Evolutionary conservation across 2,888 invertebrate genomes (phyloP).

Genomic region (Andrena flavipes): DNA sequence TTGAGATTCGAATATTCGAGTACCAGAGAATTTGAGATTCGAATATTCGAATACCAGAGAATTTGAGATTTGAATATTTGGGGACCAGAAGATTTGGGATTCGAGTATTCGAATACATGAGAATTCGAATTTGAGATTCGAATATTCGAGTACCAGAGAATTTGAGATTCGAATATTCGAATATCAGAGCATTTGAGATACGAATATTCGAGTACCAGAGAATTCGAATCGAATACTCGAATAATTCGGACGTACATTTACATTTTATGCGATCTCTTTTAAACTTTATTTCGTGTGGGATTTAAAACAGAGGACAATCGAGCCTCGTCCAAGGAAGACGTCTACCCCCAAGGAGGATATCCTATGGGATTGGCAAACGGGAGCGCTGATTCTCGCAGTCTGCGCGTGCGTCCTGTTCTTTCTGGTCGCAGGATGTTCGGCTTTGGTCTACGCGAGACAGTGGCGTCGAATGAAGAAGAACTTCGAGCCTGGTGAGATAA

Average conservation of each 20-base stretch:
- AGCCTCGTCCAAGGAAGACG: constrained; percentile 70
- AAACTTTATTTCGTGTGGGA: background rate
- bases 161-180: too few species aligned
- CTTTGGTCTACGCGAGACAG: constrained; percentile 91
- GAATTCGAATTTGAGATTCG: too few species aligned
- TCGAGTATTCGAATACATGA: too few species aligned
- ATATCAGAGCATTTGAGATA: too few species aligned
- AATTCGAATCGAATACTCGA: too few species aligned
- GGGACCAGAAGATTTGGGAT: too few species aligned
- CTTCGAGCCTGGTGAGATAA: constrained; percentile 90
- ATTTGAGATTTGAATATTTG: too few species aligned
- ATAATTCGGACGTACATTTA: background rate
- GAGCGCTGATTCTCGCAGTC: constrained; percentile 90
- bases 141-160: too few species aligned
- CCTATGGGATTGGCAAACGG: constrained; percentile 91
- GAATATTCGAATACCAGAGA: too few species aligned
- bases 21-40: too few species aligned
- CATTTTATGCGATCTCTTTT: background rate
- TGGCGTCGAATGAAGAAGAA: constrained; percentile 92
- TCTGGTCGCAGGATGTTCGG: constrained; percentile 91
- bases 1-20: too few species aligned
- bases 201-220: too few species aligned
- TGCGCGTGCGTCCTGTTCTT: constrained; percentile 93
- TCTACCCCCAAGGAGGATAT: constrained; percentile 84
- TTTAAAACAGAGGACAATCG: constrained; percentile 60